Evolutionary conservation across 2,113 vertebrate species (phyloP).

Genomic region (Galbula dea): DNA sequence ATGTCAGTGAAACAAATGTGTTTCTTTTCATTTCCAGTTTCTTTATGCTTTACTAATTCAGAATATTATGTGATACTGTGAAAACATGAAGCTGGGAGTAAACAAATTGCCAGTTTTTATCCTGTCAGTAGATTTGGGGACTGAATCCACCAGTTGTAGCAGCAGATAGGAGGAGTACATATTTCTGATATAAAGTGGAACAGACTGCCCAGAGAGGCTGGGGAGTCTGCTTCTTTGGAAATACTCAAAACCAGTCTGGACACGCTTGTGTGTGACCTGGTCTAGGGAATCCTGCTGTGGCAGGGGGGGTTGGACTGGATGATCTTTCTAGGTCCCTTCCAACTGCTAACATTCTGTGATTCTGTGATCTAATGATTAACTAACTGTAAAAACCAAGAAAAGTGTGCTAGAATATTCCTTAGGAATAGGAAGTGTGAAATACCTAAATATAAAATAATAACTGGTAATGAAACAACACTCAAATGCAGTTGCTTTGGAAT

Average conservation of each 20-base stretch:
- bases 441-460: neutral
- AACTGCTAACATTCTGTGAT: no score
- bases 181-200: neutral
- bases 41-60: conserved; percentile 38
- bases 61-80: neutral
- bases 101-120: conserved; percentile 22
- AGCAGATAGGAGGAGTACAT: neutral
- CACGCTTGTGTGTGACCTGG: no score
- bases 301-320: no score
- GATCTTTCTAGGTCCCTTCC: no score
- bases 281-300: no score
- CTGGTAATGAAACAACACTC: neutral
- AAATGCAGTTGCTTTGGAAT: neutral
- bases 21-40: conserved; percentile 52
- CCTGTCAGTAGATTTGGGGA: neutral
- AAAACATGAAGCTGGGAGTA: neutral
- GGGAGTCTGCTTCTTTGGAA: no score
- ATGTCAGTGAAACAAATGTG: conserved; percentile 47
- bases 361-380: neutral
- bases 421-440: neutral
- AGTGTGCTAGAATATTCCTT: neutral
- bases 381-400: neutral
- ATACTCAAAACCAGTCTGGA: no score
- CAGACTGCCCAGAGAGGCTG: no score
- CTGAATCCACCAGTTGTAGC: neutral